phyloP scores from a whole-genome alignment of 1,140 invertebrate genomes.

The Aradophagus sp. region DNA sequence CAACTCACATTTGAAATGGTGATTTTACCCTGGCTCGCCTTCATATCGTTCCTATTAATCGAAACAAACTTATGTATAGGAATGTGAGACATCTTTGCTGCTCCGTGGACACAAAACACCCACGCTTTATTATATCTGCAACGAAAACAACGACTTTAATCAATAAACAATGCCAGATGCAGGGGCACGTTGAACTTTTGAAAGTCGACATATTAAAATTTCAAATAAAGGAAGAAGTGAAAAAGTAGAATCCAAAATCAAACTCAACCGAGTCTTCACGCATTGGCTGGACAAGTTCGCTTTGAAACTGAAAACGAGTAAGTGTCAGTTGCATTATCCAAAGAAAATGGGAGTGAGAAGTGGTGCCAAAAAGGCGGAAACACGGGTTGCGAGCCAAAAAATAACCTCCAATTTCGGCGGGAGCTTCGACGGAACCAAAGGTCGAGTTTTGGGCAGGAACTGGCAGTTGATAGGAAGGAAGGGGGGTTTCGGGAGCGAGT shows the following conservation, averaged over 20 bases:
- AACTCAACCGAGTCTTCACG: not conserved
- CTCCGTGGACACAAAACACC: conserved; percentile 38
- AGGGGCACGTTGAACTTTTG: no score
- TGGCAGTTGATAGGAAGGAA: not conserved
- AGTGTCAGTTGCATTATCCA: no score
- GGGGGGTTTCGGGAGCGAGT: not conserved
- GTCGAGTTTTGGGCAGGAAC: conserved; percentile 5
- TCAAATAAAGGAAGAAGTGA: not conserved
- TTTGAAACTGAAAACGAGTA: not conserved
- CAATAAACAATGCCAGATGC: conserved; percentile 30
- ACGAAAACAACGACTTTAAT: conserved; percentile 23
- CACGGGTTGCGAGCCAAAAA: conserved; percentile 1
- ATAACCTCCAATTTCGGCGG: conserved; percentile 13
- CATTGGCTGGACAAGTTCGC: not conserved
- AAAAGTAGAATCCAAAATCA: conserved; percentile 1
- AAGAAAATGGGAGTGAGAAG: no score
- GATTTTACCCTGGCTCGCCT: conserved; percentile 5
- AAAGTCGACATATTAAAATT: not conserved
- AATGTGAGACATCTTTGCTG: conserved; percentile 58
- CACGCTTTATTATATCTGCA: conserved; percentile 31
- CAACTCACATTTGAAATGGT: conserved; percentile 32
- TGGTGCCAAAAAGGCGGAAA: not conserved
- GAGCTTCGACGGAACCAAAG: conserved; percentile 4
- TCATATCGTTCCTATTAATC: conserved; percentile 18
- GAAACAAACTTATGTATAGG: conserved; percentile 55